phyloP scores from a whole-genome alignment of 2,797 vertebrate genomes.

The Balearica regulorum region DNA sequence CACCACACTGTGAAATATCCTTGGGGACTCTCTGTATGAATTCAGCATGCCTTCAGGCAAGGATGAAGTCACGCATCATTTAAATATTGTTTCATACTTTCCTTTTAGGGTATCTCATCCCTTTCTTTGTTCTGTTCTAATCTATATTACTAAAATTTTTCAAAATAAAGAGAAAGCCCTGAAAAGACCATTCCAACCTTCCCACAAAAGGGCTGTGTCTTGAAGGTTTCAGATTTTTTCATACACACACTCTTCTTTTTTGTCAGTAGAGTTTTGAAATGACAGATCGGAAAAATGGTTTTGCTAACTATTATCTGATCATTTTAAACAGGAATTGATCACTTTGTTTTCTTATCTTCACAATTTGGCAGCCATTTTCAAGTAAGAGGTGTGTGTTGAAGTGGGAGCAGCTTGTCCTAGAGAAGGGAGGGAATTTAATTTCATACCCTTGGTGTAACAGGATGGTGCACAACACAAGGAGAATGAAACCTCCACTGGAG shows the following conservation, averaged over 20 bases:
- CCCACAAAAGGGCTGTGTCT: not conserved
- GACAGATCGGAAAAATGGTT: not conserved
- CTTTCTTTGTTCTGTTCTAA: conserved; percentile 42
- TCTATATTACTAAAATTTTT: conserved; percentile 35
- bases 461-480: not conserved
- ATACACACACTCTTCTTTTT: not conserved
- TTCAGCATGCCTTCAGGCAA: conserved; percentile 73
- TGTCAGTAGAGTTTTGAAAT: conserved; percentile 2
- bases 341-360: conserved; percentile 13
- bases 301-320: not conserved
- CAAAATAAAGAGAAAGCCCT: conserved; percentile 22
- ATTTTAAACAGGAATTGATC: conserved; percentile 47
- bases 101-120: conserved; percentile 5
- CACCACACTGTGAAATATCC: conserved; percentile 79
- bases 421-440: not conserved
- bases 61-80: conserved; percentile 72
- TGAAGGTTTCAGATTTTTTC: conserved; percentile 5
- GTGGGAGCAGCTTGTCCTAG: not conserved
- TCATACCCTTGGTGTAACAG: not conserved
- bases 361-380: not conserved
- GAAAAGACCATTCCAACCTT: not conserved
- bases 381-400: not conserved
- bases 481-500: not conserved
- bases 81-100: conserved; percentile 70
- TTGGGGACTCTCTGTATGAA: conserved; percentile 82